These are phyloP conservation scores for Carabus problematicus DNA, from an alignment of 2,888 invertebrate species.

Conservation along the genomic window DNA sequence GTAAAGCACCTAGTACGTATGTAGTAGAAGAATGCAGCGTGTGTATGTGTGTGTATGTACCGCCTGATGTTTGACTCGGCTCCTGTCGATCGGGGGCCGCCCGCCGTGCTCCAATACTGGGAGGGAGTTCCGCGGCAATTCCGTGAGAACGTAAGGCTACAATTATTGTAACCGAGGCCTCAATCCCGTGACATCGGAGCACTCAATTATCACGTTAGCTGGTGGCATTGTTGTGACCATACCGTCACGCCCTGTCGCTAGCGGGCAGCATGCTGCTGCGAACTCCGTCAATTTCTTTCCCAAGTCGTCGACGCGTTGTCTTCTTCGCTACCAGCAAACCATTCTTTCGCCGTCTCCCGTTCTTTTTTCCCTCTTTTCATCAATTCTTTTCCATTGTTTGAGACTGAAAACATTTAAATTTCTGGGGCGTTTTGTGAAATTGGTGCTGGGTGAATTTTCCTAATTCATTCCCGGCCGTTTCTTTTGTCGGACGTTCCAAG, in stretches of 20 bases:
- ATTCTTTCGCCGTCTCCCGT: too few relatives aligned
- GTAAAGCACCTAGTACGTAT: background rate
- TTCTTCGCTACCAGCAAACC: too few relatives aligned
- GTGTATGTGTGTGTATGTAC: too few relatives aligned
- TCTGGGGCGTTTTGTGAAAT: conserved; percentile 51
- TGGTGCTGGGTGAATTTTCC: conserved; percentile 23
- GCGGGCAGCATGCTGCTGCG: conserved; percentile 1
- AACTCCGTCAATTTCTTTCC: conserved; percentile 1
- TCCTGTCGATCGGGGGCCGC: conserved; percentile 4
- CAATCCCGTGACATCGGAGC: conserved; percentile 48
- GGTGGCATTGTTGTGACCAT: conserved; percentile 9
- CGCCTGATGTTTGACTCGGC: too few relatives aligned
- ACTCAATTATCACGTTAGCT: conserved; percentile 20
- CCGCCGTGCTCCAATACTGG: conserved; percentile 21
- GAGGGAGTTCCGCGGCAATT: conserved; percentile 43
- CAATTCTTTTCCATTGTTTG: conserved; percentile 49
- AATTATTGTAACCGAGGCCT: conserved; percentile 58
- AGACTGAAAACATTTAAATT: conserved; percentile 53
- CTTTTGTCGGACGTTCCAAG: background rate
- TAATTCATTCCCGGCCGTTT: conserved; percentile 18
- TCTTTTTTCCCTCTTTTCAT: too few relatives aligned
- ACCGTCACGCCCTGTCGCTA: conserved; percentile 10
- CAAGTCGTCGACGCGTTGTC: background rate
- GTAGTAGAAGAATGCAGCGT: conserved; percentile 4
- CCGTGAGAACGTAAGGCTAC: conserved; percentile 57